Conservation (phyloP, 2,797 vertebrate genomes). For the Hipposideros larvatus region DNA sequence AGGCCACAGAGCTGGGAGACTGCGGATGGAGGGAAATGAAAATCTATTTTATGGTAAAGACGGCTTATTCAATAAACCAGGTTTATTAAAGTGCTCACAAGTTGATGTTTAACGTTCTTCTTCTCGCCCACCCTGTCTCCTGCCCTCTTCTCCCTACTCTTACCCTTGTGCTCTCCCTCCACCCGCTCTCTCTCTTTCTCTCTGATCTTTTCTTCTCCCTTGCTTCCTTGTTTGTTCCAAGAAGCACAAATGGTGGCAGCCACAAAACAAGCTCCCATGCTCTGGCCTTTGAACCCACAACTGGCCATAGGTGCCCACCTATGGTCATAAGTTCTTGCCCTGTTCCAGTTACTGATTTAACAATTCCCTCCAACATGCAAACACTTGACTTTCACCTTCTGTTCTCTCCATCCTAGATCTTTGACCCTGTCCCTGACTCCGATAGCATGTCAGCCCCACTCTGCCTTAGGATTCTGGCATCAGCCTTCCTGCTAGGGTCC, state of each 20-base stretch:
- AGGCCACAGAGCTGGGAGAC: neutral
- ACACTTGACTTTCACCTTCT: neutral
- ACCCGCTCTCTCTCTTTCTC: neutral
- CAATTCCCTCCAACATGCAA: neutral
- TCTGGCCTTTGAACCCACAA: neutral
- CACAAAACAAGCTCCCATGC: too few relatives aligned
- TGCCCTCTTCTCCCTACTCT: neutral
- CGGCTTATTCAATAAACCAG: conserved; percentile 56
- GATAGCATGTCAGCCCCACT: fast-evolving
- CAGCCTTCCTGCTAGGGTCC: neutral
- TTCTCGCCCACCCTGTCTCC: too few relatives aligned
- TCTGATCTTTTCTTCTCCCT: neutral
- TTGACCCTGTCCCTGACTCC: neutral
- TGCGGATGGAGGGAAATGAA: neutral
- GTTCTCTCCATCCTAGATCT: neutral
- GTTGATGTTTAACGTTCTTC: neutral
- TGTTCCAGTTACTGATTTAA: neutral
- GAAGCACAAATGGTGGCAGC: neutral
- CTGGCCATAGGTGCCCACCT: neutral
- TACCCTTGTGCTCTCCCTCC: neutral
- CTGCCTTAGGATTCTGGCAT: neutral
- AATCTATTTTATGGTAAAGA: conserved; percentile 5
- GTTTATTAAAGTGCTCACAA: neutral
- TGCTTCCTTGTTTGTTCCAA: neutral
- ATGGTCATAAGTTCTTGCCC: neutral